These are phyloP conservation scores for Spisula solida DNA, from an alignment of 2,888 invertebrate species.

Conservation along the genomic window DNA sequence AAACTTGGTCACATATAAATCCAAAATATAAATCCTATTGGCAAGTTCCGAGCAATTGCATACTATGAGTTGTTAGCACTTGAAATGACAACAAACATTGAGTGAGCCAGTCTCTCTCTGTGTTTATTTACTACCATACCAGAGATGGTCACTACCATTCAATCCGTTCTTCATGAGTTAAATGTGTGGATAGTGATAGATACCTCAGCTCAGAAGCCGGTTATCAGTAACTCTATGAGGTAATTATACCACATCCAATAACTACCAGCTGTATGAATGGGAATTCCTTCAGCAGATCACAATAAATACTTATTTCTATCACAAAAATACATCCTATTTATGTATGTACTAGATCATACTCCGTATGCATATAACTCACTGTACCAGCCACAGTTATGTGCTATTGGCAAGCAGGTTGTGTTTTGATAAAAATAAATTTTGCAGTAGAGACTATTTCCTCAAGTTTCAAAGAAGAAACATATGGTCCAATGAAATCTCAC, in stretches of 20 bases:
- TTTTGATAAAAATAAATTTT: conserved; percentile 48
- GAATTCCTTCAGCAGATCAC: neutral
- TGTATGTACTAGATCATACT: neutral
- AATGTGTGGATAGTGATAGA: neutral
- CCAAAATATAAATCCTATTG: no score
- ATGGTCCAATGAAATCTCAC: conserved; percentile 35
- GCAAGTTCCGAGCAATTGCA: neutral
- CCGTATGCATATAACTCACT: neutral
- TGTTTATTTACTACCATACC: neutral
- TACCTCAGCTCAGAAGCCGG: neutral
- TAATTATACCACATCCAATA: conserved; percentile 59
- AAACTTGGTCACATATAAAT: conserved; percentile 38
- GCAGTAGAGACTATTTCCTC: conserved; percentile 30
- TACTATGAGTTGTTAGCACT: conserved; percentile 3
- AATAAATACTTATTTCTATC: neutral
- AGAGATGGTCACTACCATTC: conserved; percentile 32
- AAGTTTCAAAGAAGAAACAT: conserved; percentile 36
- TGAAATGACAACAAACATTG: conserved; percentile 6
- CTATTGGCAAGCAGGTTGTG: conserved; percentile 44
- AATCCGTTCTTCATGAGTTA: conserved; percentile 9
- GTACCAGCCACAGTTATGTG: conserved; percentile 5
- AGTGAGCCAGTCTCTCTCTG: neutral
- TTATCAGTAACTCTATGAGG: conserved; percentile 53
- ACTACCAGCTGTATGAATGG: conserved; percentile 4
- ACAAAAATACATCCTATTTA: conserved; percentile 8